phyloP scores from a whole-genome alignment of 2,888 invertebrate genomes.

The Magallana nippona region DNA sequence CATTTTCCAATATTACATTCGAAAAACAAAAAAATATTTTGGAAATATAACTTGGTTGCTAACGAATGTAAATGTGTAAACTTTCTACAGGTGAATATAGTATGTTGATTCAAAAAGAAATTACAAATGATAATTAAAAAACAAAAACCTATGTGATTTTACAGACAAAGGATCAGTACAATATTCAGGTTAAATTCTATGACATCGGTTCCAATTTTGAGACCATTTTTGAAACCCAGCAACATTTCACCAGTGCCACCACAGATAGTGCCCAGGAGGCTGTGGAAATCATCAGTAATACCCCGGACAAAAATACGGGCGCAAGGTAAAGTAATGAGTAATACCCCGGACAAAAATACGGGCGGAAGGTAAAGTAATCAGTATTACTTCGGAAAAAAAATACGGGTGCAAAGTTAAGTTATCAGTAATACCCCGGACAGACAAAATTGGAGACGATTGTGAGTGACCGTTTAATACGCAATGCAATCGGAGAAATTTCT shows the following conservation, averaged over 20 bases:
- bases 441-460: no score
- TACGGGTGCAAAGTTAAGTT: background rate
- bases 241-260: background rate
- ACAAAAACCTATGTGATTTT: background rate
- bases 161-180: slow-evolving; percentile 20
- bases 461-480: no score
- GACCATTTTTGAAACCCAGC: background rate
- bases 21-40: no score
- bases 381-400: background rate
- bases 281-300: background rate
- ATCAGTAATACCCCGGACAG: background rate
- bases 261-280: background rate
- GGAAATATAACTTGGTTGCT: no score
- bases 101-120: no score
- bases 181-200: slow-evolving; percentile 13
- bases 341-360: background rate
- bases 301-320: background rate
- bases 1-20: no score
- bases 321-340: slow-evolving; percentile 1
- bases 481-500: no score
- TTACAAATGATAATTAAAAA: background rate
- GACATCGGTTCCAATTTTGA: slow-evolving; percentile 8
- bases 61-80: no score
- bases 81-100: no score
- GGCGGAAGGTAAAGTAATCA: background rate